Evolutionary conservation across 2,797 vertebrate genomes (phyloP), one percentile per base, ranked within the genome.

Genomic region (Pseudomugil tenellus): DNA sequence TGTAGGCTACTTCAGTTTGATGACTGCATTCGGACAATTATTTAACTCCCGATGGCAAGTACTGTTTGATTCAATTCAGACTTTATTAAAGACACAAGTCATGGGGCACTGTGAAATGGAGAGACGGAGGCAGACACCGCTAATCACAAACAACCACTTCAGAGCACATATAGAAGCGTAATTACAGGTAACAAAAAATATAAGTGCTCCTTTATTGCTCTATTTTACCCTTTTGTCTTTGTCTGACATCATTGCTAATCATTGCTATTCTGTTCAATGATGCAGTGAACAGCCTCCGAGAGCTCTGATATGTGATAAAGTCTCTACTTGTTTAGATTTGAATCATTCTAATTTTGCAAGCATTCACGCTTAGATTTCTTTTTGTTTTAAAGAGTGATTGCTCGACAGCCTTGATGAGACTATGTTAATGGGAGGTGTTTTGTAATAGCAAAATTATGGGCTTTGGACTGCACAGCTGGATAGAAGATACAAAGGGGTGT

Each of bases 401-500:
- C 72, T 37, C 6, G 6, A 74, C 58, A 43, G 74, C 49, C 70
- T 64, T 87, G 72, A 88, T 89, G 82, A 64, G 79, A 13, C 65
- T 74, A 67, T 72, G 84, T 76, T 85, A 80, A 84, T 59, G 84
- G 78, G 66, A 63, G 51, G 57, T 21, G 35, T 16, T n/a, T 3
- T 78, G 60, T 83, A 85, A 88, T 84, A 58, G 66, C 67, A 76
- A 85, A 83, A 89, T 87, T 69, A 78, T 65, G 74, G 71, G 72
- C 79, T 70, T 34, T 12, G 63, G 52, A 54, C 6, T 1, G 80
- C 58, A 74, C 69, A 39, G 58, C 63, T 72, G 58, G 59, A 58
- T 77, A 70, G 58, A 69, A 61, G 53, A 59, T 66, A 60, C 29
- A 19, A 62, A 65, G 17, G 11, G 65, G 46, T 71, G 66, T 62